Percentiles rank a stretch among this genome's conserved stretches.
Conservation (phyloP, 2,113 vertebrate species). For the Spea bombifrons region DNA sequence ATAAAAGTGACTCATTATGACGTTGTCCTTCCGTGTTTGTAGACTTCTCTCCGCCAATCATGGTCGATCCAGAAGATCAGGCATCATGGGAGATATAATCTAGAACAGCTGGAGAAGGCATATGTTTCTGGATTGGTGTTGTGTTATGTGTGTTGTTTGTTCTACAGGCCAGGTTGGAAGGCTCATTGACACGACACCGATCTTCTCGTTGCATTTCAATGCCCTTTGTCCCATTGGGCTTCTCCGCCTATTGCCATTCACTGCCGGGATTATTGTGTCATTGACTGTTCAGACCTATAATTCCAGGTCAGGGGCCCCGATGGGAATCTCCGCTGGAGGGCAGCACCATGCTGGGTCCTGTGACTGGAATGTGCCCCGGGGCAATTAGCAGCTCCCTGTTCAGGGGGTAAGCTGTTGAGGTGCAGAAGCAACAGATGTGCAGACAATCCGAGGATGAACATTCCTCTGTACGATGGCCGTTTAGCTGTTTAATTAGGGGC, state of each 20-base stretch:
- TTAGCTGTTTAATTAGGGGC: background rate
- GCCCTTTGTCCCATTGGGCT: background rate
- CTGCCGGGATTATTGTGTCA: background rate
- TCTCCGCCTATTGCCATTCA: background rate
- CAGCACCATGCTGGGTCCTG: constrained; percentile 17
- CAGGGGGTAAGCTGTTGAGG: background rate
- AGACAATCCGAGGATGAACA: background rate
- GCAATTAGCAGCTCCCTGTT: background rate
- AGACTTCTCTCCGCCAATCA: no score
- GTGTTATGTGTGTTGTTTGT: no score
- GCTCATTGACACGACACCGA: no score
- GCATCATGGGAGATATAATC: no score
- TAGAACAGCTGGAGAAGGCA: no score
- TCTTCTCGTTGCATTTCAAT: background rate
- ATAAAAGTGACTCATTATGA: no score
- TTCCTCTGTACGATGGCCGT: background rate
- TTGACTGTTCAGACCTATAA: constrained; percentile 8
- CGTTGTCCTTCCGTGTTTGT: no score
- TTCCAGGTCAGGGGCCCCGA: background rate
- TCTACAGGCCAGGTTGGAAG: no score
- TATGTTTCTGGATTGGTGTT: no score
- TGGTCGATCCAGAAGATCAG: no score
- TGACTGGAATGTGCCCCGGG: constrained; percentile 16
- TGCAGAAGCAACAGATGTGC: background rate
- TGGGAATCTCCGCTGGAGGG: constrained; percentile 15